Percentiles rank a stretch among this genome's conserved stretches.
Conservation (phyloP, 1,140 invertebrate genomes). For the Zelostemma sp. region DNA sequence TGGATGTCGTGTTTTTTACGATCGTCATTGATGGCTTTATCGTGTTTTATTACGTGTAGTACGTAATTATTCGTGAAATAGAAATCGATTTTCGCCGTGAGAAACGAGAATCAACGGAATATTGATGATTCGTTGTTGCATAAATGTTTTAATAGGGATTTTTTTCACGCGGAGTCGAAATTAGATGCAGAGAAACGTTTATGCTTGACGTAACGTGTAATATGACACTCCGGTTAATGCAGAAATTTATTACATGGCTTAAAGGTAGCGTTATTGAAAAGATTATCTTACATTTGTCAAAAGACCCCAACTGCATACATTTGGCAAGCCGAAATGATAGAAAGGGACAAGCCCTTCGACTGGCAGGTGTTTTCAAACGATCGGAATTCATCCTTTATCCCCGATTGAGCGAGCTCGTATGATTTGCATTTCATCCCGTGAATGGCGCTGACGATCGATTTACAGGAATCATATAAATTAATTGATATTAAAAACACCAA, state of each 20-base stretch:
- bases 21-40: not conserved
- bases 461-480: no score
- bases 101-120: no score
- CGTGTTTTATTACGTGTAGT: not conserved
- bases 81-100: no score
- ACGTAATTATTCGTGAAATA: not conserved
- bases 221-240: slow-evolving; percentile 15
- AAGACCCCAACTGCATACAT: slow-evolving; percentile 21
- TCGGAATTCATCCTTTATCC: slow-evolving; percentile 32
- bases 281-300: slow-evolving; percentile 23
- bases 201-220: slow-evolving; percentile 28
- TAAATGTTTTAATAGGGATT: no score
- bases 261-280: slow-evolving; percentile 12
- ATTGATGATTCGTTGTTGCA: no score
- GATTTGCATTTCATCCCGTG: slow-evolving; percentile 46
- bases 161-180: not conserved
- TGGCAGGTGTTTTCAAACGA: slow-evolving; percentile 42
- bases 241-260: slow-evolving; percentile 16
- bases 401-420: slow-evolving; percentile 24
- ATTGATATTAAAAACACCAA: no score
- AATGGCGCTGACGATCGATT: slow-evolving; percentile 28
- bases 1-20: no score
- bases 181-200: slow-evolving; percentile 4
- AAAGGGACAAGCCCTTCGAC: slow-evolving; percentile 27
- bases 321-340: slow-evolving; percentile 21